Evolutionary conservation across 2,797 vertebrate species (phyloP).

Genomic region (Syngnathus rostellatus): DNA sequence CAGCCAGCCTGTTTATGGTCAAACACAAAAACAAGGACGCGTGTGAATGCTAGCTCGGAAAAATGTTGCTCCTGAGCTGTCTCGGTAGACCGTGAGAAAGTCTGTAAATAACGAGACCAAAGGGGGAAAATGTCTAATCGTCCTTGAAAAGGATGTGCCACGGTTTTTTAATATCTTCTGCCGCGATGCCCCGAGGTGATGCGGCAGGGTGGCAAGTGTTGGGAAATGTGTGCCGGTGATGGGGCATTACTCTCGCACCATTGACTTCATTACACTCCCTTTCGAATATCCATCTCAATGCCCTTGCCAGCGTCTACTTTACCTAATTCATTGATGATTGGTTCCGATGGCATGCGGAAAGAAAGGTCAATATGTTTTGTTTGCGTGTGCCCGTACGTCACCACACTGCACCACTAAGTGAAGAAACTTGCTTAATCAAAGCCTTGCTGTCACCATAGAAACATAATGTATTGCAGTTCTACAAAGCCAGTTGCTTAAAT

Average conservation of each 20-base stretch:
- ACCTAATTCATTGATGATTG: constrained; percentile 70
- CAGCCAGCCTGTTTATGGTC: constrained; percentile 15
- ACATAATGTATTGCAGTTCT: constrained; percentile 31
- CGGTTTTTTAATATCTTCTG: constrained; percentile 63
- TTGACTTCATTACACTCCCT: constrained; percentile 68
- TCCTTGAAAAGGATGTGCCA: constrained; percentile 63
- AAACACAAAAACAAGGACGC: constrained; percentile 22
- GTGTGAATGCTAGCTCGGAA: constrained; percentile 29
- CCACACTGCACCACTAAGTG: constrained; percentile 27
- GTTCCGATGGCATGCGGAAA: constrained; percentile 54
- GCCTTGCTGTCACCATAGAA: constrained; percentile 14
- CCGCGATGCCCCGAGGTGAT: constrained; percentile 57
- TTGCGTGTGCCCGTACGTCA: constrained; percentile 48
- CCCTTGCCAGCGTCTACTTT: constrained; percentile 64
- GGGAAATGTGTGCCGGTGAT: constrained; percentile 46
- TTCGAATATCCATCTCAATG: constrained; percentile 61
- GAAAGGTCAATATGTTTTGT: constrained; percentile 63
- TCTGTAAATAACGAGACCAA: constrained; percentile 57
- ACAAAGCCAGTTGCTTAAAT: constrained; percentile 41
- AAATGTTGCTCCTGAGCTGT: constrained; percentile 29
- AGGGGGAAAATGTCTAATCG: constrained; percentile 55
- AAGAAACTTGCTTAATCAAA: constrained; percentile 18
- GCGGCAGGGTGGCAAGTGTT: constrained; percentile 43
- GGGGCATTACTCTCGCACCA: constrained; percentile 67
- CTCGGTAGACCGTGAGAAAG: constrained; percentile 33